A percentile compares a stretch with the other conserved stretches of the same genome.
Conservation (phyloP, 2,888 invertebrate genomes). For the Chaetogeoica ovagalla region DNA sequence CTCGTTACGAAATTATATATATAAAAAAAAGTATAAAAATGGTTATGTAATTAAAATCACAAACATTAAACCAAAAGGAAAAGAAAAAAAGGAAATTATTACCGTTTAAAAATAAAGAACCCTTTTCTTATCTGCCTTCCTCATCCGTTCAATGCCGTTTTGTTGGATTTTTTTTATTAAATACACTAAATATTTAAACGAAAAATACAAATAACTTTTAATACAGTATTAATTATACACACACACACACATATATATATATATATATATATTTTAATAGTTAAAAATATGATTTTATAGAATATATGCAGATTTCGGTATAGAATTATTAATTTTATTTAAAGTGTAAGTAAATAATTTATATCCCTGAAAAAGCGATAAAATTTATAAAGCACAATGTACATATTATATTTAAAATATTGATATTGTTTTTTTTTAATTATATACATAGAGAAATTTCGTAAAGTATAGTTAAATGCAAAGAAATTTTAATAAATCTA, state of each 20-base stretch:
- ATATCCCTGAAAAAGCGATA: neutral
- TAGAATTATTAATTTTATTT: neutral
- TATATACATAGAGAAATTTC: no score
- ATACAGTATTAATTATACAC: neutral
- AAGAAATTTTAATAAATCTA: no score
- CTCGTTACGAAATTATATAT: slow-evolving; percentile 28
- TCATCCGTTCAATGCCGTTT: slow-evolving; percentile 9
- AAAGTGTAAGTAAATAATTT: neutral
- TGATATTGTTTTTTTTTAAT: neutral
- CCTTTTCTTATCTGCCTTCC: slow-evolving; percentile 6
- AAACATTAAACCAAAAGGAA: slow-evolving; percentile 8
- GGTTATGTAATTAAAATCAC: slow-evolving; percentile 25
- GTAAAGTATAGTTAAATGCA: no score
- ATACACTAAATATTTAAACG: neutral
- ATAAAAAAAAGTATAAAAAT: slow-evolving; percentile 18
- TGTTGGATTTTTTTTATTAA: slow-evolving; percentile 7
- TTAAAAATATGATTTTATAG: no score
- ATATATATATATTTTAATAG: no score
- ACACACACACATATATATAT: no score
- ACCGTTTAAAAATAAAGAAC: slow-evolving; percentile 11
- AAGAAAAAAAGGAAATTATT: slow-evolving; percentile 25
- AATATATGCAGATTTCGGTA: no score
- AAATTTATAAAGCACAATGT: neutral
- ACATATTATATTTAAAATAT: neutral
- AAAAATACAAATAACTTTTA: neutral